phyloP scores from a whole-genome alignment of 64 coral and sea anemone genomes.

The Actinia equina region DNA sequence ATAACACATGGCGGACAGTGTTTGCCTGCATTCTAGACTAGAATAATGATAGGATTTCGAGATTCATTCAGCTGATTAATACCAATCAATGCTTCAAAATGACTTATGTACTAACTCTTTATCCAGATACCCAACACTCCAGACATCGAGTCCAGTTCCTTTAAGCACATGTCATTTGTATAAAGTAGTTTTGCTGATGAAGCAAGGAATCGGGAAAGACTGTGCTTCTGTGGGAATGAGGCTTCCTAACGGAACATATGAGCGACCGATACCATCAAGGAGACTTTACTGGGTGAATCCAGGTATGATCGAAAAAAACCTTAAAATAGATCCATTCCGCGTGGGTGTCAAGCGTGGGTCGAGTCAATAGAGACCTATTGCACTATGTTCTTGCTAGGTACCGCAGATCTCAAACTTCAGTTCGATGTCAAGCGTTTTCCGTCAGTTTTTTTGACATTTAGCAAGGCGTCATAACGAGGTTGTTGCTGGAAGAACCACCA shows the following conservation, averaged over 20 bases:
- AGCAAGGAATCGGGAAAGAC: conserved; percentile 37
- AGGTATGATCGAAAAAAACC: conserved; percentile 23
- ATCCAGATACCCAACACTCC: neutral
- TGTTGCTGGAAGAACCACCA: no score
- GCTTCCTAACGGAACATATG: conserved; percentile 65
- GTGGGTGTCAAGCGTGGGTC: neutral
- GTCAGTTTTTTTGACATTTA: no score
- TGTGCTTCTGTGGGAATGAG: conserved; percentile 74
- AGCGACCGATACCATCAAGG: conserved; percentile 42
- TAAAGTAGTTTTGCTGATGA: conserved; percentile 41
- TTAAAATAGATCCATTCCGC: neutral
- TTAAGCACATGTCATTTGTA: conserved; percentile 67
- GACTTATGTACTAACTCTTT: neutral
- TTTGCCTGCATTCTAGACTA: no score
- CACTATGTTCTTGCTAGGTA: no score
- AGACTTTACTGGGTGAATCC: conserved; percentile 70
- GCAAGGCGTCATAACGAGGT: no score
- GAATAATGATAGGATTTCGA: no score
- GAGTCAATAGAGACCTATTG: no score
- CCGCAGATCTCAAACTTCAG: no score
- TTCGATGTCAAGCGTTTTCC: no score
- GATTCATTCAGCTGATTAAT: no score
- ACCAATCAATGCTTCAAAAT: no score
- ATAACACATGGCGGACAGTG: no score
- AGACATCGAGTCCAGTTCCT: conserved; percentile 48